phyloP scores from a whole-genome alignment of 2,888 invertebrate species.

The Iphiclides podalirius region DNA sequence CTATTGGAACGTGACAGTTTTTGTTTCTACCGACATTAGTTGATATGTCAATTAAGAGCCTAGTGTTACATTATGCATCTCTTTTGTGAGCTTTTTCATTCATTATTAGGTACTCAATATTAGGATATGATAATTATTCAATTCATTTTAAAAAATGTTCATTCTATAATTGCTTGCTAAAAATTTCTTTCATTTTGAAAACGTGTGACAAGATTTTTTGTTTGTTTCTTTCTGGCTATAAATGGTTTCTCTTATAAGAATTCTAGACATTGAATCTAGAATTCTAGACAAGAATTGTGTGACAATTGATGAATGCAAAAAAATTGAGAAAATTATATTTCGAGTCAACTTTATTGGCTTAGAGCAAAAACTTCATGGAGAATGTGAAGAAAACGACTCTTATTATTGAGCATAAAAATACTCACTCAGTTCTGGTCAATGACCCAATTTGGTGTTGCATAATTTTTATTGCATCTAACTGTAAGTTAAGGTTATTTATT shows the following conservation, averaged over 20 bases:
- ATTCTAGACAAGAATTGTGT: no score
- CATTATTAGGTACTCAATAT: not conserved
- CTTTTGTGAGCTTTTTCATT: not conserved
- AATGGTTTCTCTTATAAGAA: no score
- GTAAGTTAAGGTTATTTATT: not conserved
- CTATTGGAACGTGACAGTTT: slow-evolving; percentile 42
- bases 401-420: not conserved
- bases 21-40: slow-evolving; percentile 37
- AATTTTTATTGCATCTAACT: not conserved
- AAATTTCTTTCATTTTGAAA: no score
- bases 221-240: no score
- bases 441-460: not conserved
- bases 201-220: no score
- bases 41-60: slow-evolving; percentile 1
- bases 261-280: no score
- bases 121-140: not conserved
- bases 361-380: not conserved
- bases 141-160: no score
- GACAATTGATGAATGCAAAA: no score
- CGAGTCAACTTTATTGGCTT: not conserved
- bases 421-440: not conserved
- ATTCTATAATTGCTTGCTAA: no score
- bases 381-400: not conserved
- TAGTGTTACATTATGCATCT: not conserved
- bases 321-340: no score